Conservation (phyloP, 1,140 invertebrate species). For the Trachymyrmex cornetzi region DNA sequence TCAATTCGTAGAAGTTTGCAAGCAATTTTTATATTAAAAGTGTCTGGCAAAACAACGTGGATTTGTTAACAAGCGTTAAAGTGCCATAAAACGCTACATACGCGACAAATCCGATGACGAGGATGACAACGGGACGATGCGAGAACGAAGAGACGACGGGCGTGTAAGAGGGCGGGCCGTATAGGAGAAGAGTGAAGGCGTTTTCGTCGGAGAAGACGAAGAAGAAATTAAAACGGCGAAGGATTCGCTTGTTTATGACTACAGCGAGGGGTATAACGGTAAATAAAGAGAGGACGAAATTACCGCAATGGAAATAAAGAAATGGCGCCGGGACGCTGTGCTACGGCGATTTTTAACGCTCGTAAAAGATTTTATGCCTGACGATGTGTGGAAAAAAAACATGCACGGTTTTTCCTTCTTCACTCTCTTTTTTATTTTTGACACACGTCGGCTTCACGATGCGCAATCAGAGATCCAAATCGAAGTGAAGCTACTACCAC, state of each 20-base stretch:
- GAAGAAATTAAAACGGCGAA: conserved; percentile 65
- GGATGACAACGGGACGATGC: not conserved
- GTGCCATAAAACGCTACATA: conserved; percentile 11
- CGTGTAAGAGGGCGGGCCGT: not conserved
- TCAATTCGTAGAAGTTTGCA: not conserved
- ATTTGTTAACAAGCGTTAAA: conserved; percentile 47
- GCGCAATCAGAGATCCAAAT: conserved; percentile 54
- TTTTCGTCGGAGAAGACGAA: not conserved
- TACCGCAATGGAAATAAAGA: conserved; percentile 66
- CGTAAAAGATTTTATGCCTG: conserved; percentile 59
- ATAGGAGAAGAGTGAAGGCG: not conserved
- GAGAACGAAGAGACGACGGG: not conserved
- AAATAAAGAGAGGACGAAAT: conserved; percentile 56
- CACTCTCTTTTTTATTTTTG: conserved; percentile 27
- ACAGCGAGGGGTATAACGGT: conserved; percentile 52
- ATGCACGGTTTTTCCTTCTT: not conserved
- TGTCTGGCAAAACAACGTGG: not conserved
- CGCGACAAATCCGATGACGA: not conserved
- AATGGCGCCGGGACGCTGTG: conserved; percentile 45
- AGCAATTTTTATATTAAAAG: not conserved
- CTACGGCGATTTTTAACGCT: conserved; percentile 60
- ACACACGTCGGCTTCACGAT: conserved; percentile 4
- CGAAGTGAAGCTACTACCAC: conserved; percentile 1
- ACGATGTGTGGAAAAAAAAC: not conserved
- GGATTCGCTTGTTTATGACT: conserved; percentile 52